A percentile compares a stretch with the other conserved stretches of the same genome.
Evolutionary conservation across 2,113 vertebrate species (phyloP).

Genomic region (Embiotoca jacksoni): DNA sequence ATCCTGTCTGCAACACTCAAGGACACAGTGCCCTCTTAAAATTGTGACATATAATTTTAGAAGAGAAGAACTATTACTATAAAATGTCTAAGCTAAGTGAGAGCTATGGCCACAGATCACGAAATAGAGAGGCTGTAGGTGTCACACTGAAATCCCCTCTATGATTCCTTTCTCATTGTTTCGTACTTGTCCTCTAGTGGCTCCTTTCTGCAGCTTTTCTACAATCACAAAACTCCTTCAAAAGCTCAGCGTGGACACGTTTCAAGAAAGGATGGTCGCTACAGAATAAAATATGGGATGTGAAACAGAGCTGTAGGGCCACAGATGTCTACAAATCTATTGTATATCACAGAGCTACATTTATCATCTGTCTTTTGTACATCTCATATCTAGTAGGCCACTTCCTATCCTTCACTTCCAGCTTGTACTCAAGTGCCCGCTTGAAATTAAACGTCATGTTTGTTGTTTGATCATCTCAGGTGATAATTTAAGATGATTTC

Average conservation of each 20-base stretch:
- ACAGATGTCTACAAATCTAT: background rate
- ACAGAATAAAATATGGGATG: background rate
- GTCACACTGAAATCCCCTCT: background rate
- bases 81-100: constrained; percentile 11
- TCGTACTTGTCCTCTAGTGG: background rate
- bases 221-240: background rate
- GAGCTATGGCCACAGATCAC: background rate
- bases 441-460: constrained; percentile 2
- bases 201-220: background rate
- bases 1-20: background rate
- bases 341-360: background rate
- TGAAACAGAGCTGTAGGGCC: background rate
- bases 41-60: constrained; percentile 16
- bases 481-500: background rate
- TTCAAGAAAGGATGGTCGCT: background rate
- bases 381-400: background rate
- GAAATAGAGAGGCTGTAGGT: background rate
- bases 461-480: background rate
- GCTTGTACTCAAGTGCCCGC: background rate
- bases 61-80: background rate
- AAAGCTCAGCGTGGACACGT: background rate
- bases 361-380: background rate
- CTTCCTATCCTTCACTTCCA: background rate
- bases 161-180: background rate
- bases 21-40: background rate